Base-by-base conservation (phyloP, 2,113 vertebrate genomes). In the Rhinopomastus cyanomelas region DNA sequence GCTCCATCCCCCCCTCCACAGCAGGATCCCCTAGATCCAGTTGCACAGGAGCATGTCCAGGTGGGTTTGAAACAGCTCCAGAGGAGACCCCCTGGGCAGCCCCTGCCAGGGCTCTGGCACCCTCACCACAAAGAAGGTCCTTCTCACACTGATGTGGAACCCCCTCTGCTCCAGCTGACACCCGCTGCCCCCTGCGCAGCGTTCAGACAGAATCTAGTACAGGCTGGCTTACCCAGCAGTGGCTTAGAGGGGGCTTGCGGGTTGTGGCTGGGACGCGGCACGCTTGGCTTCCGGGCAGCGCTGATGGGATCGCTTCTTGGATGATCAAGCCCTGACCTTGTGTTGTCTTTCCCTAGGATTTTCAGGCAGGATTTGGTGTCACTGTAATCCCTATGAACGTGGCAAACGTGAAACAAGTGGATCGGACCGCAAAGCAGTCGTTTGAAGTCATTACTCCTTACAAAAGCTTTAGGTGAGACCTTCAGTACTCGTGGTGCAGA, bases 401-500 rank as follows among this genome's bases (percentile, higher is more conserved):
- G 72, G 98, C 98, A 66, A 98, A 98, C 53, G 97, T 99, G 30
- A 98, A 97, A 95, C 98, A 98, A 52, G 79, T 97, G 71, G 99
- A 99, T 87, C 97, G 98, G 42, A 95, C 94, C 83, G 92, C 94
- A 59, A 98, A 98, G 53, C 97, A 98, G 59, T 97, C 97, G 89
- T 99, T 99, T 94, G 99, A 99, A 97, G 97, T 99, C 97, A 99
- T 98, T 95, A 99, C 99, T n/a, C 99, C 99, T 57, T 99, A 99
- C 81, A 98, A 97, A 95, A 99, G 97, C 93, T 99, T 99, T 96
- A 99, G 98, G 99, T 99, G 96, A 96, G 98, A 52, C 17, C 29
- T 46, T 75, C 18, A 69, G 29, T 67, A 44, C 75, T 68, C 65
- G 42, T 21, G 26, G 51, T 69, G n/a, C 5, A 75, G 81, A 69